These are phyloP conservation scores for Seriola quinqueradiata DNA, from an alignment of 2,113 vertebrate species.

Conservation along the genomic window DNA sequence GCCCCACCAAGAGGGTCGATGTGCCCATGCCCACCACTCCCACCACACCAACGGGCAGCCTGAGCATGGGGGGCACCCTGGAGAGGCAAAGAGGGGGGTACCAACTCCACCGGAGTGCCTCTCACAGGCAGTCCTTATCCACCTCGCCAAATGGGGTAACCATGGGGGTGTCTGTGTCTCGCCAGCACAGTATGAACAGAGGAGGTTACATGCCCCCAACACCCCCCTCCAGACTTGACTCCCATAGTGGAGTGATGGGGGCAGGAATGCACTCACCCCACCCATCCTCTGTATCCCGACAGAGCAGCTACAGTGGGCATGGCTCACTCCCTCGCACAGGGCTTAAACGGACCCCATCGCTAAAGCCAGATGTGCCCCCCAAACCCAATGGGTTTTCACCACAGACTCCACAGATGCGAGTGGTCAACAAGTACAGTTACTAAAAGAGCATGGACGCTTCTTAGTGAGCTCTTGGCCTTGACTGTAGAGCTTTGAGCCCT, in stretches of 20 bases:
- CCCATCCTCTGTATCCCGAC: constrained; percentile 92
- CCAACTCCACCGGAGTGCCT: constrained; percentile 94
- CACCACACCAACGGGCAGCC: constrained; percentile 88
- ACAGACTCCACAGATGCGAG: constrained; percentile 93
- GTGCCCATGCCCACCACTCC: constrained; percentile 93
- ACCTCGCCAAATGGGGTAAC: constrained; percentile 95
- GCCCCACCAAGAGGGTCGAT: constrained; percentile 96
- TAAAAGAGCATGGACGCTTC: constrained; percentile 79
- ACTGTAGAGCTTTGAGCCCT: constrained; percentile 66
- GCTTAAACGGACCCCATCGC: constrained; percentile 95
- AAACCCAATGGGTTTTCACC: constrained; percentile 95
- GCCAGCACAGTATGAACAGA: constrained; percentile 95
- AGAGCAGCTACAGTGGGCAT: constrained; percentile 95
- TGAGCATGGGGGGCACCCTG: constrained; percentile 90
- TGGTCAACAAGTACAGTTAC: constrained; percentile 98
- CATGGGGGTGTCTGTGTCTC: constrained; percentile 93
- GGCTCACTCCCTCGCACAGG: constrained; percentile 96
- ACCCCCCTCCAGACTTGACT: constrained; percentile 94
- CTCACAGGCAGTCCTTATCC: constrained; percentile 96
- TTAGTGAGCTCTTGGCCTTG: constrained; percentile 75
- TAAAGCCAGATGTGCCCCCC: constrained; percentile 98
- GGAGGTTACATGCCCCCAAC: constrained; percentile 92
- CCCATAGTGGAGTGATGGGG: constrained; percentile 87
- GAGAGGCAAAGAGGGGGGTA: constrained; percentile 93
- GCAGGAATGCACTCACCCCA: constrained; percentile 90